Evolutionary conservation across 2,888 invertebrate genomes (phyloP).

Genomic region (Petrophora chlorosata): DNA sequence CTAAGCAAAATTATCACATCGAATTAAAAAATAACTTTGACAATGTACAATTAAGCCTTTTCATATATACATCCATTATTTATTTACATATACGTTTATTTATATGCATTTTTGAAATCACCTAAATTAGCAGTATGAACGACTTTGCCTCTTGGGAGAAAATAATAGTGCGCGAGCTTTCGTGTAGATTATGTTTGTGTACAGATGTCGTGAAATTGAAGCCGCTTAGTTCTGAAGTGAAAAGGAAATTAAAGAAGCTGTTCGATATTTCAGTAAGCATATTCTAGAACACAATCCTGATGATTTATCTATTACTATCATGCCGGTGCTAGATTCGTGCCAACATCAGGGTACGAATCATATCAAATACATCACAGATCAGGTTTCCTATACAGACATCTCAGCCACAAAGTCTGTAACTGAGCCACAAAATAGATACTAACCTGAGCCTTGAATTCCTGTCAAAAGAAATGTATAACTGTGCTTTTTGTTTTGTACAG

Average conservation of each 20-base stretch:
- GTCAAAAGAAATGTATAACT: too few relatives aligned
- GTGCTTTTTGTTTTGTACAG: slow-evolving; percentile 42
- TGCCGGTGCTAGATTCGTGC: too few relatives aligned
- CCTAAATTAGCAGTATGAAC: slow-evolving; percentile 63
- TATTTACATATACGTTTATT: slow-evolving; percentile 28
- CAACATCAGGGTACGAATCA: too few relatives aligned
- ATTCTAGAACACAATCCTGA: not conserved
- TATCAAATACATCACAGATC: too few relatives aligned
- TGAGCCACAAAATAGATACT: too few relatives aligned
- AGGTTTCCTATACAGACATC: too few relatives aligned
- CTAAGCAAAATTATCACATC: slow-evolving; percentile 57
- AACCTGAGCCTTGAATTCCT: too few relatives aligned
- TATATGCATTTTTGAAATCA: slow-evolving; percentile 16
- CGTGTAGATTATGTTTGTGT: slow-evolving; percentile 75
- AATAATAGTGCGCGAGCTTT: slow-evolving; percentile 74
- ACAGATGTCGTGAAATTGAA: slow-evolving; percentile 75
- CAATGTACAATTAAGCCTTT: slow-evolving; percentile 50
- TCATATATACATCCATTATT: slow-evolving; percentile 23
- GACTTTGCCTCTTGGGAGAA: slow-evolving; percentile 73
- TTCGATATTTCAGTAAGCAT: slow-evolving; percentile 68
- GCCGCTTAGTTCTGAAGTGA: slow-evolving; percentile 70
- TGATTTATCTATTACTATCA: too few relatives aligned
- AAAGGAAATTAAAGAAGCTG: slow-evolving; percentile 71
- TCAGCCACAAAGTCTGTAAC: too few relatives aligned
- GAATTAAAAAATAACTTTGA: slow-evolving; percentile 48